Evolutionary conservation across 2,888 invertebrate species (phyloP), one percentile per base, ranked within the genome.

Genomic region (Erebia aethiops): DNA sequence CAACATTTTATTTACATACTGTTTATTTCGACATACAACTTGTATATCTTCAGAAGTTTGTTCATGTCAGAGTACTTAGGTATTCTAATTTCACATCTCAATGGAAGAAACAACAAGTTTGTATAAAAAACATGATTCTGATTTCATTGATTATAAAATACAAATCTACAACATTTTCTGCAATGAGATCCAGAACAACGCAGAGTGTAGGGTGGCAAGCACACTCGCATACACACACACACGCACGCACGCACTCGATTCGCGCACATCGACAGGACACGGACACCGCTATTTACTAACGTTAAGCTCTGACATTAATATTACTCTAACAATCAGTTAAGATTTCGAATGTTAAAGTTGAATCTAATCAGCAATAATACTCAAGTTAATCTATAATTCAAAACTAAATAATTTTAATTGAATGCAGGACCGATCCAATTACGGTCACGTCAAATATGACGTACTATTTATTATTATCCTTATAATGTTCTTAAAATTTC

Each of bases 61-160:
- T 92, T 92, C 92, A 90, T 91, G 91, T 89, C 90, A 82, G 85
- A 90, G 86, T 83, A 85, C 92, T 92, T 92, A 92, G n/a, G n/a
- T n/a, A n/a, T n/a, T n/a, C n/a, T n/a, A n/a, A n/a, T n/a, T 80
- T 83, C 89, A 89, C 83, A 87, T 87, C 90, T 90, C 87, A 86
- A 85, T 86, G 91, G 89, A 90, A 90, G 91, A 90, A 90, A 91
- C 86, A 86, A 83, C 84, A 87, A 84, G 81, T 85, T 87, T 83
- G 88, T 92, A 92, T 83, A 92, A 92, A 92, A 92, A 91, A 92
- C 92, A 92, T 91, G 91, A 92, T 92, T 92, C 86, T 83, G 88
- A 84, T 91, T 74, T 85, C 82, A 81, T 86, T 85, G 84, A 72
- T 86, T 81, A 83, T 81, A 77, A 84, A 84, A 86, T 90, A 91